phyloP scores from a whole-genome alignment of 1,140 invertebrate genomes.

The Drosophila suzukii region DNA sequence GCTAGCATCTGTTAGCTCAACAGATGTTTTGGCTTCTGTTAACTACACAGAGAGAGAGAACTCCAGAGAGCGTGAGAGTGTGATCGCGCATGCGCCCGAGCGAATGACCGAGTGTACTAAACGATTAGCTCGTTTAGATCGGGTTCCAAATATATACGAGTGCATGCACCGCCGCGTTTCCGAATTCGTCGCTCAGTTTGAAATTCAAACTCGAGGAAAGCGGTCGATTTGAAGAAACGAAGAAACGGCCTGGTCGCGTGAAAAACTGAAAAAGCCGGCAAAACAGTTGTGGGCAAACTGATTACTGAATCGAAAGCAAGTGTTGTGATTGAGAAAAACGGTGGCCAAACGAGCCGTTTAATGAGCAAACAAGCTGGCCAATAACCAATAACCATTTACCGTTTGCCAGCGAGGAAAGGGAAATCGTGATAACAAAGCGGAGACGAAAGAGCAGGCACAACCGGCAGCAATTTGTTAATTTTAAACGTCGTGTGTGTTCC shows the following conservation, averaged over 20 bases:
- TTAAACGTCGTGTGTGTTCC: slow-evolving; percentile 67
- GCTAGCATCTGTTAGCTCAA: not conserved
- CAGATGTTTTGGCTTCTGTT: not conserved
- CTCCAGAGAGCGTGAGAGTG: not conserved
- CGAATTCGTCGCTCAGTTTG: no score
- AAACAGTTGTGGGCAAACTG: slow-evolving; percentile 2
- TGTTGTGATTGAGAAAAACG: slow-evolving; percentile 22
- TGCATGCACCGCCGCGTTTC: no score
- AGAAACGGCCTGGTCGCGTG: not conserved
- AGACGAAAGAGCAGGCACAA: slow-evolving; percentile 1
- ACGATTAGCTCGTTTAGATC: not conserved
- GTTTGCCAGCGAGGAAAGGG: slow-evolving; percentile 2
- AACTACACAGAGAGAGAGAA: not conserved
- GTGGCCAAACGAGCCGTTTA: slow-evolving; percentile 30
- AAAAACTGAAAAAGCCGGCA: slow-evolving; percentile 10
- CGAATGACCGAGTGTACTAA: not conserved
- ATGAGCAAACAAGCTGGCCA: slow-evolving; percentile 24
- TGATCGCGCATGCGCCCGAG: slow-evolving; percentile 1
- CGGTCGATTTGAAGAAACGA: not conserved
- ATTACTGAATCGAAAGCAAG: slow-evolving; percentile 11
- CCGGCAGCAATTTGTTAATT: slow-evolving; percentile 32
- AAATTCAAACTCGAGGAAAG: no score
- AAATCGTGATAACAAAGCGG: slow-evolving; percentile 34
- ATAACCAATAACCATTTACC: slow-evolving; percentile 22
- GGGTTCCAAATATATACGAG: no score